Percentiles rank a stretch among this genome's conserved stretches.
phyloP scores from a whole-genome alignment of 2,797 vertebrate genomes.

The Okamejei kenojei region DNA sequence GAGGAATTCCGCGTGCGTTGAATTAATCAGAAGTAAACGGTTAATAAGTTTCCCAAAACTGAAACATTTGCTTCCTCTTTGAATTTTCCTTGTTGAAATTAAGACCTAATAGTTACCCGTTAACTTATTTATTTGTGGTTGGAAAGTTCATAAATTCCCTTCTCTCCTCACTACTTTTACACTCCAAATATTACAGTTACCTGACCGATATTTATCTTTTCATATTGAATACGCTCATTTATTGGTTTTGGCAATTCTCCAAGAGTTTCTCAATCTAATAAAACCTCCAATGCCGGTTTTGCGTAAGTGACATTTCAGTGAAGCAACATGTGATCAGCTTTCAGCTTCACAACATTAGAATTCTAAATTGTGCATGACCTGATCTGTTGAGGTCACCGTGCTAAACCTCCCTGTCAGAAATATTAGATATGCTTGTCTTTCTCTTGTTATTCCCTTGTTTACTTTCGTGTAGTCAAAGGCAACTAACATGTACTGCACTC shows the following conservation, averaged over 20 bases:
- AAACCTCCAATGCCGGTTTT: background rate
- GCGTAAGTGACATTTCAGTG: background rate
- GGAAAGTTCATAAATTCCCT: no score
- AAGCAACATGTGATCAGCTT: background rate
- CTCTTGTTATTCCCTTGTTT: background rate
- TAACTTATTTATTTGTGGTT: background rate
- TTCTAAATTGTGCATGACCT: slow-evolving; percentile 8
- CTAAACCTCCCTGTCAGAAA: background rate
- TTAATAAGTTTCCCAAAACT: background rate
- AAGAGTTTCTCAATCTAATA: background rate
- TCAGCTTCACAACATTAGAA: background rate
- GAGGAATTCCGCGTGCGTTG: background rate
- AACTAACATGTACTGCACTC: background rate
- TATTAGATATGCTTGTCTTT: slow-evolving; percentile 15
- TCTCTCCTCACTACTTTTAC: background rate
- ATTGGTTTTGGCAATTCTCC: background rate
- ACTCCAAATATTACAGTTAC: background rate
- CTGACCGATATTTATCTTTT: background rate
- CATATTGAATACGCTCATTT: background rate
- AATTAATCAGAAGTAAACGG: background rate
- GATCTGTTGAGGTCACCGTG: background rate
- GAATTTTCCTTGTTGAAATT: background rate
- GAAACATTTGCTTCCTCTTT: background rate
- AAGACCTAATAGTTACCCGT: background rate
- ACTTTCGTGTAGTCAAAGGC: background rate